Base-by-base conservation (phyloP, 2,797 vertebrate species). In the Lagorchestes hirsutus region DNA sequence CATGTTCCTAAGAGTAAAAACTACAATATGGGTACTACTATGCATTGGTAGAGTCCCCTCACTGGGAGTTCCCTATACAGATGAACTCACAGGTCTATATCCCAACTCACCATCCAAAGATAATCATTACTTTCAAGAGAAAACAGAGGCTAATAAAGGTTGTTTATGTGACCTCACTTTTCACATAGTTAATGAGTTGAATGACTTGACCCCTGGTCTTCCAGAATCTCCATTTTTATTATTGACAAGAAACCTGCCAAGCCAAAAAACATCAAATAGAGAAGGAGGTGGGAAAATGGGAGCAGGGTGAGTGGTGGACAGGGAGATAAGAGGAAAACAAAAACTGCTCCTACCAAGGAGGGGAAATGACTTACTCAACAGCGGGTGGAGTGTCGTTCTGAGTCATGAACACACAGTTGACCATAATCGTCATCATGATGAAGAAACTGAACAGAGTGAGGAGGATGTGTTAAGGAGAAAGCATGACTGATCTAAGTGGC, bases 341-440 rank as follows among this genome's bases (percentile, higher is more conserved):
- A 3, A 55, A 13, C 34, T 24, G 16, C 56, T 31, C 9, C 31
- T 91, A 0, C 34, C 16, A 55, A 91, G 0, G 16, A 31, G 0
- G 59, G 52, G 6, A 46, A 62, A 24, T 92, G 95, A 98, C 98
- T 98, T 93, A 98, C 98, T 98, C 98, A 1, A 96, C 34, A 74
- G n/a, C 93, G 0, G 97, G 96, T 2, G 97, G 93, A 18, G 99
- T 98, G 0, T 99, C 99, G 0, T 98, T 99, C 99, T 98, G 99
- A 91, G 99, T 99, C 99, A 99, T 99, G 98, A 99, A 99, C 96
- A 98, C 99, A 95, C 99, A 99, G 97, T 99, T 99, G 97, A 99
- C 99, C 97, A 99, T 55, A 97, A 99, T 99, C 34, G 99, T 99
- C 98, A 98, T 98, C 96, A 99, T 99, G 96, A 99, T 99, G 97